phyloP scores from a whole-genome alignment of 2,888 invertebrate genomes.

The Arge pagana region DNA sequence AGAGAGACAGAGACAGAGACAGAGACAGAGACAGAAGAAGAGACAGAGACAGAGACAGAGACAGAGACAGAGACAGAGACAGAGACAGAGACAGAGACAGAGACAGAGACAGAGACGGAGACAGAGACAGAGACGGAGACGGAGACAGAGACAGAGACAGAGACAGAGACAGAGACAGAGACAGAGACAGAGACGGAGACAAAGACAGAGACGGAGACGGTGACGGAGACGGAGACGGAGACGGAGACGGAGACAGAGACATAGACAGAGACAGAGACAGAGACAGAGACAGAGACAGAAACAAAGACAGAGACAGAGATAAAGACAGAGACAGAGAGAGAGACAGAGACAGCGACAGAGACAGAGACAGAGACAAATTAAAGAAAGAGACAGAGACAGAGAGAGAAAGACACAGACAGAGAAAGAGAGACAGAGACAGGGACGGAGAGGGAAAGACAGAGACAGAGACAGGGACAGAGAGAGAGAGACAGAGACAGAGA shows the following conservation, averaged over 20 bases:
- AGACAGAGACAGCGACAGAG: slow-evolving; percentile 12
- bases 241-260: no score
- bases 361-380: no score
- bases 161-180: slow-evolving; percentile 2
- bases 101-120: not conserved
- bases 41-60: not conserved
- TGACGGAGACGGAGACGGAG: not conserved
- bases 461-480: no score
- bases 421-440: no score
- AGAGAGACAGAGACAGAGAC: not conserved
- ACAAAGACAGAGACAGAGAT: no score
- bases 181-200: not conserved
- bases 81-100: not conserved
- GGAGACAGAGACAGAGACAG: no score
- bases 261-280: no score
- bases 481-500: not conserved
- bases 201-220: not conserved
- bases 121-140: no score
- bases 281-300: no score
- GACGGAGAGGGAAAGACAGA: no score
- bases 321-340: not conserved
- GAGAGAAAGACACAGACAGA: not conserved
- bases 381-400: not conserved
- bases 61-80: not conserved
- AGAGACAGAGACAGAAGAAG: not conserved